Percentiles rank a stretch among this genome's conserved stretches.
Conservation (phyloP, 2,113 vertebrate genomes). For the Sinosuthora webbiana region DNA sequence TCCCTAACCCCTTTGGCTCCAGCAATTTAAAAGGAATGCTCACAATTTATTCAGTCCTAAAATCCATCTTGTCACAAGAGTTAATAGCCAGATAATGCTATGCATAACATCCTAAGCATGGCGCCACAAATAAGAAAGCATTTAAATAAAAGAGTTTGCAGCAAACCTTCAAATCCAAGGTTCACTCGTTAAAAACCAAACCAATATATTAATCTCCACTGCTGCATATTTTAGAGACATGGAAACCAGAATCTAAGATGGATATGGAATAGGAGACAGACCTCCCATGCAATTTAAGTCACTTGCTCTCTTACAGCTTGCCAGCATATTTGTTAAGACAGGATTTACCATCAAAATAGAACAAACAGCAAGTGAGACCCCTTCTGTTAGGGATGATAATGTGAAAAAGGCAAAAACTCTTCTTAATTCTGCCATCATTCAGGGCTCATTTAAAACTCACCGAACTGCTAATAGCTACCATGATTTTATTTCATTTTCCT, state of each 20-base stretch:
- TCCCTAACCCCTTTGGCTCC: not conserved
- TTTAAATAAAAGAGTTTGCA: constrained; percentile 1
- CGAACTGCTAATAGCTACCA: not conserved
- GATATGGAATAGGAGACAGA: not conserved
- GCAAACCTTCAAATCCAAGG: not conserved
- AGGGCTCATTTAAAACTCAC: not conserved
- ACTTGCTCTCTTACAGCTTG: not conserved
- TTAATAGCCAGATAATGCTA: constrained; percentile 6
- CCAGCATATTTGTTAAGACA: not conserved
- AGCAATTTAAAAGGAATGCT: constrained; percentile 14
- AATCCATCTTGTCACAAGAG: not conserved
- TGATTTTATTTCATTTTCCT: not conserved
- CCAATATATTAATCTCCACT: not conserved
- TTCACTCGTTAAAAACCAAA: not conserved
- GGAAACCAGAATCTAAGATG: not conserved
- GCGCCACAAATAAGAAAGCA: not conserved
- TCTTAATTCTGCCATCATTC: not conserved
- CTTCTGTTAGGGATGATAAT: not conserved
- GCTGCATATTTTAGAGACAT: not conserved
- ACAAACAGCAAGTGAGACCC: not conserved
- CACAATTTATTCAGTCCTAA: constrained; percentile 14
- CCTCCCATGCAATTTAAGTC: not conserved
- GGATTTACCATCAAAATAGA: not conserved
- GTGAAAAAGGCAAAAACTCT: not conserved
- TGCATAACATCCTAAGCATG: not conserved